Evolutionary conservation across 2,888 invertebrate species (phyloP), one percentile per base, ranked within the genome.

Genomic region (Cecidostiba fungosa): DNA sequence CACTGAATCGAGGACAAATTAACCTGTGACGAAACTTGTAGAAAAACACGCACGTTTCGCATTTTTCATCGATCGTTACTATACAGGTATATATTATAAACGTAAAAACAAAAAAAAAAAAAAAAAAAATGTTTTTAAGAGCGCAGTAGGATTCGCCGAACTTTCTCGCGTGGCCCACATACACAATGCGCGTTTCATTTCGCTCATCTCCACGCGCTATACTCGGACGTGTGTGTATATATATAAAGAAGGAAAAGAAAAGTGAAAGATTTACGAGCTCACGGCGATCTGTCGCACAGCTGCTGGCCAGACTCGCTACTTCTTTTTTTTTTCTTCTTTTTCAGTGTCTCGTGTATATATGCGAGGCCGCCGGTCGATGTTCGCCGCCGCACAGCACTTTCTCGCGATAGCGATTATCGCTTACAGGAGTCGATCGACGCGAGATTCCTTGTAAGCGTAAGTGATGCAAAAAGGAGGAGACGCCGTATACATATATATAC

Each of bases 111-210:
- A 32, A 29, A 16, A 14, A 23, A n/a, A n/a, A n/a, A n/a, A n/a
- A n/a, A n/a, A n/a, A n/a, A 72, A 36, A 39, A 72, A 43, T n/a
- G n/a, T 36, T 5, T 26, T 26, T 26, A 3, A 26, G 26, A 26
- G 26, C n/a, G 3, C 39, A n/a, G n/a, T n/a, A 19, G 47, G 19
- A 50, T 23, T 50, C 47, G 19, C 86, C 87, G 85, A 90, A 92
- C 92, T 92, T 92, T 92, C 92, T 91, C 92, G 91, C 36, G 70
- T 92, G 92, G 90, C 92, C 92, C 91, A 92, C 90, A 91, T 92
- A 91, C 89, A 88, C 89, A 88, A 88, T 88, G 89, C 89, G 89
- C 90, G 82, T 78, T 78, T 85, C 78, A 78, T 82, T 85, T 39
- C 85, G 69, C 77, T 85, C 85, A 74, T 82, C 78, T 72, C 81